A percentile compares a stretch with the other conserved stretches of the same genome.
Conservation (phyloP, 2,888 invertebrate genomes). For the Apamea anceps region DNA sequence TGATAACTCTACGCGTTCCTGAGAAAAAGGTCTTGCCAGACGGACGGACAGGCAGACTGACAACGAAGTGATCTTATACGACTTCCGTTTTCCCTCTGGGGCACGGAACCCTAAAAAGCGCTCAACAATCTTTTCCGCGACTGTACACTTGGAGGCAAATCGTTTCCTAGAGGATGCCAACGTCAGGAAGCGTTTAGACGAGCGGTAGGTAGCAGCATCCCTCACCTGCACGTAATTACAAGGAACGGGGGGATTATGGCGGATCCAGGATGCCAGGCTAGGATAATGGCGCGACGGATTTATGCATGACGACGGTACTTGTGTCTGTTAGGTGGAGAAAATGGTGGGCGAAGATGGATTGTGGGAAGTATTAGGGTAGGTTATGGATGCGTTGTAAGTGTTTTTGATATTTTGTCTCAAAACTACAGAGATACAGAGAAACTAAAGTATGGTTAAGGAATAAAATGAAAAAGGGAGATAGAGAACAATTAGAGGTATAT, state of each 20-base stretch:
- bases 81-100: no score
- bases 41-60: no score
- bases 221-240: constrained; percentile 73
- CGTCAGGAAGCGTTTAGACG: constrained; percentile 69
- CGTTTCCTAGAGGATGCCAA: constrained; percentile 70
- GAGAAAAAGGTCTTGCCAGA: no score
- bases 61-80: no score
- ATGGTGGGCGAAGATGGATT: constrained; percentile 19
- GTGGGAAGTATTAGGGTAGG: neutral
- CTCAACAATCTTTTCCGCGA: constrained; percentile 23
- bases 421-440: no score
- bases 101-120: neutral
- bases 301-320: constrained; percentile 44
- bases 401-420: no score
- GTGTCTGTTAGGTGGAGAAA: constrained; percentile 21
- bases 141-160: constrained; percentile 66
- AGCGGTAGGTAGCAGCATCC: constrained; percentile 65
- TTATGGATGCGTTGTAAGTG: neutral
- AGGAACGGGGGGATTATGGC: constrained; percentile 61
- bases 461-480: no score
- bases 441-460: no score
- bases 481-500: no score
- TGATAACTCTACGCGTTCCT: no score
- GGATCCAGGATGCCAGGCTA: constrained; percentile 57
- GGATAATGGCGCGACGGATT: constrained; percentile 58